Evolutionary conservation across 2,113 vertebrate genomes (phyloP), one percentile per base, ranked within the genome.

Genomic region (Neolamprologus brichardi): DNA sequence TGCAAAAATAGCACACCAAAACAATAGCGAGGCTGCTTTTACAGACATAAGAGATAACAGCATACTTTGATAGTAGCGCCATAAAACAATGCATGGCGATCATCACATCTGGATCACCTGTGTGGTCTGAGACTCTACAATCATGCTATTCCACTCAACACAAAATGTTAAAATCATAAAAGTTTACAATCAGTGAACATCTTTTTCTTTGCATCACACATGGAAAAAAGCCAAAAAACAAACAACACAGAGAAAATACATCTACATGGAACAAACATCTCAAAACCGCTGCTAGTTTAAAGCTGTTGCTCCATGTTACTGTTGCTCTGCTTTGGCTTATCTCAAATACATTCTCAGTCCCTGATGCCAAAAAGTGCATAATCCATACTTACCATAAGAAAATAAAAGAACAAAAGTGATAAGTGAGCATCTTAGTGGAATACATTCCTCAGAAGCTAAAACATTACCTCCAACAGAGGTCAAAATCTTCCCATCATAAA

Each of bases 241-340:
- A 90, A 78, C 64, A 84, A 78, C 79, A 84, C 83, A 87, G 80
- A 91, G n/a, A 82, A 78, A 92, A 18, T 83, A 67, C 10, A 87
- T 84, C 44, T 72, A 94, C 81, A 93, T 84, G 77, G 85, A 89
- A 92, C 83, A 94, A 94, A 93, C 89, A 13, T 84, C 91, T 89
- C 11, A 81, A 92, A 96, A 93, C 87, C 14, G 93, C 92, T 96
- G 95, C 93, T 83, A 17, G 85, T 93, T 94, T 92, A 83, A 72
- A 91, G 89, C 88, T 23, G 88, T 94, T 93, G 94, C 90, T 90
- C 85, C 81, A 85, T 89, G 83, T 85, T 80, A 83, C 51, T 49
- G 83, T 87, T 89, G 79, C 28, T 88, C 6, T 84, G 56, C 64
- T 93, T 88, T 92, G 89, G 89, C 93, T 94, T 28, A 82, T 75